Evolutionary conservation across 92 coral and sea anemone genomes (phyloP).

Genomic region (Umimayanthus chanpuru): DNA sequence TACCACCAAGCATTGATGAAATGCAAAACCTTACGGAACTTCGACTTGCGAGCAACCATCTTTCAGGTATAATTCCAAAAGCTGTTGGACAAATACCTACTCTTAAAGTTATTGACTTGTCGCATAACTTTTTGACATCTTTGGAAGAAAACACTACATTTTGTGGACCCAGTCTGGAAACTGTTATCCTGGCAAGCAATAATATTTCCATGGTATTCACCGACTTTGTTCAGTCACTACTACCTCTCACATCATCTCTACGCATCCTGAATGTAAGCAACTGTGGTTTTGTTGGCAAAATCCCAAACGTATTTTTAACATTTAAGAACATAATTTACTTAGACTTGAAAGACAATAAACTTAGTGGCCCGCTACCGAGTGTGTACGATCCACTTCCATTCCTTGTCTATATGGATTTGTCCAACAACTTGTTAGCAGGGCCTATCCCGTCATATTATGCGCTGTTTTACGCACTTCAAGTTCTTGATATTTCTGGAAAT

Average conservation of each 20-base stretch:
- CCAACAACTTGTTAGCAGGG: constrained; percentile 51
- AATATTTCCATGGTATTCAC: constrained; percentile 50
- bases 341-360: constrained; percentile 52
- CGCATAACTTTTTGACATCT: constrained; percentile 51
- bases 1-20: constrained; percentile 32
- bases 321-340: constrained; percentile 51
- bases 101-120: constrained; percentile 60
- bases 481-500: constrained; percentile 72
- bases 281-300: constrained; percentile 51
- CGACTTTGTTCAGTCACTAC: constrained; percentile 1
- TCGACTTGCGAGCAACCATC: constrained; percentile 54
- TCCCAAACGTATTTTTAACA: constrained; percentile 40
- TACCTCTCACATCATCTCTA: constrained; percentile 2
- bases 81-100: constrained; percentile 41
- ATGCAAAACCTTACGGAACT: constrained; percentile 50
- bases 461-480: constrained; percentile 42
- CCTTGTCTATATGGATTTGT: constrained; percentile 48
- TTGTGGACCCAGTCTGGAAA: constrained; percentile 33
- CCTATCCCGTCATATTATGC: constrained; percentile 48
- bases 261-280: constrained; percentile 61
- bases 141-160: constrained; percentile 54
- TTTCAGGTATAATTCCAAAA: constrained; percentile 66
- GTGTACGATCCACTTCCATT: constrained; percentile 16
- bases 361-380: constrained; percentile 48
- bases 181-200: constrained; percentile 56